Base-by-base conservation (phyloP, 1,140 invertebrate genomes). In the Drosophila kepulauana region DNA sequence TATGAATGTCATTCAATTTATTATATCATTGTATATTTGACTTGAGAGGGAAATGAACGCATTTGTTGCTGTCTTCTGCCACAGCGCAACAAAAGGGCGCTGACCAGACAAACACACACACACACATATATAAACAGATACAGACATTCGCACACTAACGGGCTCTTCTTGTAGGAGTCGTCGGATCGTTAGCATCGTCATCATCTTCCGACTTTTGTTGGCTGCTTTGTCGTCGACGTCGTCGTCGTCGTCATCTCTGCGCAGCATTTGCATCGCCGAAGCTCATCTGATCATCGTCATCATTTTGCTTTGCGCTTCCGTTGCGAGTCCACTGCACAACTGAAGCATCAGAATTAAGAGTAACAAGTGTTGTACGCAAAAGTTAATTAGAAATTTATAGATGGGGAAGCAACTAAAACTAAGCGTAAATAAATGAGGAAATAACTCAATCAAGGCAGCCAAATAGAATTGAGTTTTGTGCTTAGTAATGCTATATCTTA, bases 1-100 rank as follows among this genome's bases (percentile, higher is more conserved):
- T 89, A 89, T 89, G 85, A 89, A 89, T 89, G 85, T 89, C 85
- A 89, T 89, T 89, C 85, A 89, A 89, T 89, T 89, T 89, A 89
- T 89, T 89, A 89, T 89, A 90, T 85, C 85, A 89, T 89, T 89
- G 85, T 89, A 89, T 89, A 85, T 89, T 89, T 90, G 78, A 84
- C 76, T 87, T 88, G 86, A 89, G 85, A 89, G 85, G 85, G 85
- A 89, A 89, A 89, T 89, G 81, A 88, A 84, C 81, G 86, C 85
- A 81, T 85, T 82, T 77, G 74, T 73, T 69, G 64, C 82, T 70
- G 72, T 48, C 71, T 56, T 15, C 33, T 30, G 52, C 57, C 61
- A 63, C 20, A 51, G 41, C 35, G 56, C 63, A 49, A 64, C 62
- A 73, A 77, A 85, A 87, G 82, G 79, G 68, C 79, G 69, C 84